Conservation (phyloP, 2,113 vertebrate species). For the Syrrhaptes paradoxus region DNA sequence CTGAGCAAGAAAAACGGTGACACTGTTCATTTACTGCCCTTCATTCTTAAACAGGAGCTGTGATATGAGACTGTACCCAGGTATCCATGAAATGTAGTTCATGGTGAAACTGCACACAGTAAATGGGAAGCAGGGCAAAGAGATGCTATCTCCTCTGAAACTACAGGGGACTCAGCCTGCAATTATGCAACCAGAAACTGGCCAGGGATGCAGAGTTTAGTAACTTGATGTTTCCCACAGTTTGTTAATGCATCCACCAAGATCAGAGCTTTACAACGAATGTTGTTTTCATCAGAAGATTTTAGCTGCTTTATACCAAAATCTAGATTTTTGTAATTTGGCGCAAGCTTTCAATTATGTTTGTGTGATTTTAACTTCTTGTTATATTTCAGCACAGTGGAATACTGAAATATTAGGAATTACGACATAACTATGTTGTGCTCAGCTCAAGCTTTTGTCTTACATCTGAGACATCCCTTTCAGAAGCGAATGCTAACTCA, state of each 20-base stretch:
- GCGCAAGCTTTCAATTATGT: background rate
- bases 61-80: background rate
- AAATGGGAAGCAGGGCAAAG: background rate
- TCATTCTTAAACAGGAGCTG: background rate
- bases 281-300: background rate
- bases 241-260: background rate
- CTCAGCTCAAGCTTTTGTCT: background rate
- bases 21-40: background rate
- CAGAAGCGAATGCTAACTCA: background rate
- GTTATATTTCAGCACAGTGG: background rate
- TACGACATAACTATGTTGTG: background rate
- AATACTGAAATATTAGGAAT: background rate
- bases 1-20: background rate
- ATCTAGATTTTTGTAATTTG: background rate
- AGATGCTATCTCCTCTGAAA: background rate
- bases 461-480: background rate
- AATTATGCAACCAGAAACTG: background rate
- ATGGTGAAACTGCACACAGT: background rate
- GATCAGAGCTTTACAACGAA: background rate
- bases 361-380: background rate
- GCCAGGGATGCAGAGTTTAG: background rate
- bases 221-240: background rate
- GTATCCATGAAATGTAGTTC: background rate
- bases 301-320: background rate
- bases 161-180: background rate